phyloP scores from a whole-genome alignment of 2,113 vertebrate genomes.

The Acanthisitta chloris region DNA sequence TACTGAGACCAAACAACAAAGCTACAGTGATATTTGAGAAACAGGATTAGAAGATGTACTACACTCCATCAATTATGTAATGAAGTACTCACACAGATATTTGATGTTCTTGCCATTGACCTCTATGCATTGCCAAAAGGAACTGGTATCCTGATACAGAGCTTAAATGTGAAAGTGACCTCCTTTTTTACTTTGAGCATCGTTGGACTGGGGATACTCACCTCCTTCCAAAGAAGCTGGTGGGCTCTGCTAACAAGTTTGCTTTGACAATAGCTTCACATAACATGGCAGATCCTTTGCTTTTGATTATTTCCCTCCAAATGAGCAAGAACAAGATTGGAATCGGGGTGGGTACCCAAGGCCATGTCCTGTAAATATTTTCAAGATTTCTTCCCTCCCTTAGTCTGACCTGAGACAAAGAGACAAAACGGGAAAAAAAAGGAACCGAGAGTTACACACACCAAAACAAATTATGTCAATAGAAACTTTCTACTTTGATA shows the following conservation, averaged over 20 bases:
- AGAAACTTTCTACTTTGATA: background rate
- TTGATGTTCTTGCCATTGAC: background rate
- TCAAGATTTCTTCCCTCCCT: background rate
- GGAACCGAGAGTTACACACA: background rate
- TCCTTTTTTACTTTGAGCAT: background rate
- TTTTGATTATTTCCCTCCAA: background rate
- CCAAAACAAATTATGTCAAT: background rate
- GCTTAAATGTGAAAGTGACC: background rate
- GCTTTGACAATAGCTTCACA: background rate
- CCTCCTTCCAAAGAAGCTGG: background rate
- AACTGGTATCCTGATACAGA: background rate
- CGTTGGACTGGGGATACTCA: background rate
- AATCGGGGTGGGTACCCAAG: background rate
- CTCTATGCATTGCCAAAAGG: background rate
- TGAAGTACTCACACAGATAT: background rate
- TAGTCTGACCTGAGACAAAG: background rate
- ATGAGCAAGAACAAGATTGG: background rate
- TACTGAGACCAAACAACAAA: slow-evolving; percentile 21
- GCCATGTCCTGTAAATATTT: background rate
- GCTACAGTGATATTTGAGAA: background rate
- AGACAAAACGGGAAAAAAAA: background rate
- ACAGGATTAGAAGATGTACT: background rate
- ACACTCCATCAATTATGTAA: background rate
- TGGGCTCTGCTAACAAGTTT: background rate
- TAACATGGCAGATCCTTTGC: background rate